These are phyloP conservation scores for Cinclus cinclus DNA, from an alignment of 2,113 vertebrate genomes.

Conservation along the genomic window DNA sequence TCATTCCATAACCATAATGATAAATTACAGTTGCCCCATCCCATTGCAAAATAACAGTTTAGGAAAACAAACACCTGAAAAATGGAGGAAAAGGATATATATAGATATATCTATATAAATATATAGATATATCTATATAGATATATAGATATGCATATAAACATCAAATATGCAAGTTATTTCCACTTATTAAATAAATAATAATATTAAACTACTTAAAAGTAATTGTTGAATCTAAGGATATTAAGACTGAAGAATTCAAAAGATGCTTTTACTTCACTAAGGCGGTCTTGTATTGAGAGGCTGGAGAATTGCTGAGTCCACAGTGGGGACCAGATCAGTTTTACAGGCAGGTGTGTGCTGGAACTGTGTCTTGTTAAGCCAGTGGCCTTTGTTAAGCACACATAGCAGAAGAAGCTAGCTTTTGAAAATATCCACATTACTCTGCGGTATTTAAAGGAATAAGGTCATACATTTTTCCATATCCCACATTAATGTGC, in stretches of 20 bases:
- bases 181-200: background rate
- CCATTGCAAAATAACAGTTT: background rate
- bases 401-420: background rate
- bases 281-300: background rate
- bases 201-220: background rate
- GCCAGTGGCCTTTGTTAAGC: background rate
- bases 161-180: background rate
- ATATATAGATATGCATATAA: accelerated
- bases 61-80: background rate
- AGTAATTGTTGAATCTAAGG: background rate
- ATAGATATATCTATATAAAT: too few species aligned
- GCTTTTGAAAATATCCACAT: background rate
- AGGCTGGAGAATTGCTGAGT: background rate
- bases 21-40: background rate
- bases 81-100: background rate
- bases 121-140: too few species aligned
- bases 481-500: accelerated
- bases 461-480: background rate
- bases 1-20: background rate
- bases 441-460: background rate
- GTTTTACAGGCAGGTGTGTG: background rate
- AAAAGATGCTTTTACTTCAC: background rate
- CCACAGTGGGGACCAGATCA: background rate
- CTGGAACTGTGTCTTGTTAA: background rate
- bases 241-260: background rate